These are phyloP conservation scores for Paramormyrops kingsleyae DNA, from an alignment of 2,113 vertebrate species.

Conservation along the genomic window DNA sequence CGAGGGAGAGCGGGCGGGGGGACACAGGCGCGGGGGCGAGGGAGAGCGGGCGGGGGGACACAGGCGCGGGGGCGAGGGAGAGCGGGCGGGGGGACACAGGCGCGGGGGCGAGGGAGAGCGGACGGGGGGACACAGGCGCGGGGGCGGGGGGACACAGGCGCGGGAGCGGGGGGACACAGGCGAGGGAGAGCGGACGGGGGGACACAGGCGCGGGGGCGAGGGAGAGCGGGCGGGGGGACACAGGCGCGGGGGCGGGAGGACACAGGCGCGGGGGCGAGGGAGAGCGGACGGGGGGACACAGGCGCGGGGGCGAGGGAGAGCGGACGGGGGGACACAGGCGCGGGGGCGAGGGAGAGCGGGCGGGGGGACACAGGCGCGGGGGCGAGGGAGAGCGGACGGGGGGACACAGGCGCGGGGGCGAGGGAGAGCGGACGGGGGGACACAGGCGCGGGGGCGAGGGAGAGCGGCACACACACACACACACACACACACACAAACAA, in stretches of 20 bases:
- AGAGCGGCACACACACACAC: background rate
- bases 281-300: slow-evolving; percentile 11
- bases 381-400: too few relatives aligned
- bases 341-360: slow-evolving; percentile 25
- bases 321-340: too few relatives aligned
- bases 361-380: background rate
- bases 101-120: too few relatives aligned
- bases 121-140: background rate
- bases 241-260: background rate
- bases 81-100: too few relatives aligned
- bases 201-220: background rate
- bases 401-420: too few relatives aligned
- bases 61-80: background rate
- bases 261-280: too few relatives aligned
- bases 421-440: slow-evolving; percentile 15
- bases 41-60: slow-evolving; percentile 13
- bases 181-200: slow-evolving; percentile 10
- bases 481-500: slow-evolving; percentile 6
- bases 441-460: background rate
- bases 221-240: slow-evolving; percentile 13
- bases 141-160: background rate
- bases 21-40: background rate
- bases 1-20: slow-evolving; percentile 11
- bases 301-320: background rate
- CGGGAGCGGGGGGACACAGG: too few relatives aligned